Evolutionary conservation across 1,140 invertebrate species (phyloP).

Genomic region (Drosophila pseudoobscura): DNA sequence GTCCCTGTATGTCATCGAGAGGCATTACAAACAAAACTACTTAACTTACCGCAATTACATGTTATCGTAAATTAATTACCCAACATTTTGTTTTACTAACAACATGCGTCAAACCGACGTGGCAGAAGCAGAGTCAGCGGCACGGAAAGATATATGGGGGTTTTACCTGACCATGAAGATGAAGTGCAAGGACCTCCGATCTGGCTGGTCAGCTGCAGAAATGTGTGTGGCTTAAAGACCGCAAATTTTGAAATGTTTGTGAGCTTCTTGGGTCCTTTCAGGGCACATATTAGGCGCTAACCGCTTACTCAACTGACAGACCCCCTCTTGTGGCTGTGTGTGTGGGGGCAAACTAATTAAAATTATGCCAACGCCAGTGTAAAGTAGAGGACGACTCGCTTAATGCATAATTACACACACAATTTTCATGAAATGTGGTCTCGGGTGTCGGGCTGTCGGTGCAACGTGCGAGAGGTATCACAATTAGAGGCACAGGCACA

Average conservation of each 20-base stretch:
- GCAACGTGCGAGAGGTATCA: conserved; percentile 45
- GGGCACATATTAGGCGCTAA: conserved; percentile 13
- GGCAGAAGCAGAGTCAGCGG: background rate
- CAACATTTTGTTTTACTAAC: conserved; percentile 76
- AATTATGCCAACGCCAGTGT: conserved; percentile 66
- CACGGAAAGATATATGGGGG: background rate
- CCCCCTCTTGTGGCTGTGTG: background rate
- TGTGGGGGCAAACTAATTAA: conserved; percentile 67
- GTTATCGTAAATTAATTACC: conserved; percentile 80
- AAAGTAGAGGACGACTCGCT: conserved; percentile 49
- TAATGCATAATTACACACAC: conserved; percentile 81
- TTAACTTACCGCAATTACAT: conserved; percentile 80
- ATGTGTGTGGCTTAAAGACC: conserved; percentile 47
- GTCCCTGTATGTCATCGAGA: conserved; percentile 43
- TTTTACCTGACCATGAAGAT: conserved; percentile 24
- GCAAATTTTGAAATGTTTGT: conserved; percentile 32
- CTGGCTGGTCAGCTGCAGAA: background rate
- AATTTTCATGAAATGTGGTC: conserved; percentile 75
- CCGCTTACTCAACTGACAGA: conserved; percentile 20
- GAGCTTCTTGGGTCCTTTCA: background rate
- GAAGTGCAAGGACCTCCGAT: background rate
- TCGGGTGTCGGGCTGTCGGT: conserved; percentile 59
- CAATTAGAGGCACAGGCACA: conserved; percentile 14
- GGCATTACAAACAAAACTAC: conserved; percentile 80
- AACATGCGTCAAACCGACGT: conserved; percentile 57